phyloP scores from a whole-genome alignment of 2,113 vertebrate species.

The Poecilia latipinna region DNA sequence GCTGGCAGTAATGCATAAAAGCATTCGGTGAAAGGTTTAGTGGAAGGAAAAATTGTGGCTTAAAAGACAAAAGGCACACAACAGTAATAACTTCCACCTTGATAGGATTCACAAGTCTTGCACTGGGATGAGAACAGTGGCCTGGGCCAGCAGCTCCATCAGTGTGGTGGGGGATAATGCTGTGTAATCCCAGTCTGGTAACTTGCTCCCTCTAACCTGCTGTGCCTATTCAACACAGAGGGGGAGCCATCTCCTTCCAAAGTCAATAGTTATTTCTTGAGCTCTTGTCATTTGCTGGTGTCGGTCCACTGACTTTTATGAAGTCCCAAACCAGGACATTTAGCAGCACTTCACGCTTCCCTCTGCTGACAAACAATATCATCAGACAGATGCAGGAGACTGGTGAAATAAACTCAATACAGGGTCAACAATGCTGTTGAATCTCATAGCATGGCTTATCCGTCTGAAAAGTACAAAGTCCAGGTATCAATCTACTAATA shows the following conservation, averaged over 20 bases:
- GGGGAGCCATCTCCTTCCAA: not conserved
- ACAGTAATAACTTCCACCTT: too few species aligned
- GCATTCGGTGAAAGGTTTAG: too few species aligned
- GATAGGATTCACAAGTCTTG: too few species aligned
- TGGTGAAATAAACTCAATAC: too few species aligned
- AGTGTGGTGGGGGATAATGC: too few species aligned
- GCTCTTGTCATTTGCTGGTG: not conserved
- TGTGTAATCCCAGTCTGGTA: too few species aligned
- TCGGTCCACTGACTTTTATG: not conserved
- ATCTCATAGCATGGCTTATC: not conserved
- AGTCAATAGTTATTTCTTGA: not conserved
- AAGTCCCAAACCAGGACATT: not conserved
- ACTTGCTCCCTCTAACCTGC: not conserved
- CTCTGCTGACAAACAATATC: not conserved
- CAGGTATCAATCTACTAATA: not conserved
- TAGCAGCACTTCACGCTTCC: not conserved
- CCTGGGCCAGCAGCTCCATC: too few species aligned
- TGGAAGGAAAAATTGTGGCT: too few species aligned
- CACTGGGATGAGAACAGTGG: too few species aligned
- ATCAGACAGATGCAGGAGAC: too few species aligned
- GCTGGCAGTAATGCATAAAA: too few species aligned
- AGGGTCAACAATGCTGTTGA: not conserved
- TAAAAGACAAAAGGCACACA: too few species aligned
- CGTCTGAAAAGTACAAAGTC: not conserved
- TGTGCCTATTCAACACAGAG: not conserved